These are phyloP conservation scores for Petrolisthes cinctipes DNA, from an alignment of 2,888 invertebrate species.

Conservation along the genomic window DNA sequence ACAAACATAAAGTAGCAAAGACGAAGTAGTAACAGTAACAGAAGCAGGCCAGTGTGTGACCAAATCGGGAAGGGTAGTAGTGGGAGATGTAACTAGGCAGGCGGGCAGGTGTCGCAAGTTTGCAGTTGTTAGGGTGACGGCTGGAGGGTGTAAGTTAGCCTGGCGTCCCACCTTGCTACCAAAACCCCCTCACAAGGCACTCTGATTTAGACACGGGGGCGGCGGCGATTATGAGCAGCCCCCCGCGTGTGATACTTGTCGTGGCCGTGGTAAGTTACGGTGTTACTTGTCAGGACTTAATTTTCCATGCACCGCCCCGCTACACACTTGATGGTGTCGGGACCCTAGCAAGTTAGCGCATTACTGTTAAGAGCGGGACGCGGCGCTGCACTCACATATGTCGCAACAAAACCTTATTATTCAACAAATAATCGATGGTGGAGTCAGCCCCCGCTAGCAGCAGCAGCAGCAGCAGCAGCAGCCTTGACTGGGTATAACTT, in stretches of 20 bases:
- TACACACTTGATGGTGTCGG: background rate
- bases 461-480: constrained; percentile 29
- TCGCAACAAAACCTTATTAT: constrained; percentile 53
- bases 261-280: background rate
- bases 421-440: constrained; percentile 58
- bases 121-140: background rate
- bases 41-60: too few relatives aligned
- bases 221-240: constrained; percentile 6
- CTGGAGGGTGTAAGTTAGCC: background rate
- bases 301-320: background rate
- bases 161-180: background rate
- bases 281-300: background rate
- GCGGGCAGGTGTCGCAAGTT: background rate
- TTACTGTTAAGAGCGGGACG: constrained; percentile 29
- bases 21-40: too few relatives aligned
- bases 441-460: constrained; percentile 42
- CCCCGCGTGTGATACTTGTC: constrained; percentile 1
- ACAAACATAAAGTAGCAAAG: too few relatives aligned
- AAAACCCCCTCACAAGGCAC: constrained; percentile 11
- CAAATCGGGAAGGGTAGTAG: background rate
- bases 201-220: constrained; percentile 1
- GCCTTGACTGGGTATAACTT: constrained; percentile 42
- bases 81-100: background rate
- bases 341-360: constrained; percentile 21
- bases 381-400: constrained; percentile 27